These are phyloP conservation scores for Julus scanicus DNA, from an alignment of 2,888 invertebrate species.

Conservation along the genomic window DNA sequence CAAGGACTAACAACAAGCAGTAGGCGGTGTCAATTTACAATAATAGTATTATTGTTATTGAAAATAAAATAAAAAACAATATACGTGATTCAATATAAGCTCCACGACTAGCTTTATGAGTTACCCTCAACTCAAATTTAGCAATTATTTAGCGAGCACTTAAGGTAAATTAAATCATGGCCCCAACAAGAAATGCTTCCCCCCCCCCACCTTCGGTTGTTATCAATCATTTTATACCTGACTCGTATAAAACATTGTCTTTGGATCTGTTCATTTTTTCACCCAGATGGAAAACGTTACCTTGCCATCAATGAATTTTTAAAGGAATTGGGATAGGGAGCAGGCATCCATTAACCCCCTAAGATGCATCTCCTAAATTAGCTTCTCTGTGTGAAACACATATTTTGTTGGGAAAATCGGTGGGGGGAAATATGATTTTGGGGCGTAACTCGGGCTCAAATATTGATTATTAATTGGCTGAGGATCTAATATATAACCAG, in stretches of 20 bases:
- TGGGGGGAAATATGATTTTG: constrained; percentile 2
- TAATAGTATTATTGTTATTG: too few relatives aligned
- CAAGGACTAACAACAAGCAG: too few relatives aligned
- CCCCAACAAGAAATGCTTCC: not conserved
- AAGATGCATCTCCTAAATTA: constrained; percentile 31
- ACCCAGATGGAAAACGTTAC: not conserved
- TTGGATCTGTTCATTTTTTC: not conserved
- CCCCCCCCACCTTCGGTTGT: not conserved
- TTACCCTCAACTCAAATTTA: not conserved
- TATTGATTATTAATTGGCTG: constrained; percentile 1
- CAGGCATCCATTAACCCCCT: not conserved
- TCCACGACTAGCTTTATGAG: not conserved
- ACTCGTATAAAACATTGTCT: not conserved
- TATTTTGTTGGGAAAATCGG: constrained; percentile 6
- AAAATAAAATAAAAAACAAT: too few relatives aligned
- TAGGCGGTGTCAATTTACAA: too few relatives aligned
- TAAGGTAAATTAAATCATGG: not conserved
- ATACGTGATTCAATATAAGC: too few relatives aligned
- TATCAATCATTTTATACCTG: constrained; percentile 18
- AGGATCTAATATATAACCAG: not conserved
- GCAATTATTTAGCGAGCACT: constrained; percentile 27
- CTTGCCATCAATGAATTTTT: not conserved
- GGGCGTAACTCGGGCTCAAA: constrained; percentile 1
- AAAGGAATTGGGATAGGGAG: not conserved
- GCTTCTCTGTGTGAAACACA: not conserved